phyloP scores from a whole-genome alignment of 2,113 vertebrate genomes.

The Centropus unirufus region DNA sequence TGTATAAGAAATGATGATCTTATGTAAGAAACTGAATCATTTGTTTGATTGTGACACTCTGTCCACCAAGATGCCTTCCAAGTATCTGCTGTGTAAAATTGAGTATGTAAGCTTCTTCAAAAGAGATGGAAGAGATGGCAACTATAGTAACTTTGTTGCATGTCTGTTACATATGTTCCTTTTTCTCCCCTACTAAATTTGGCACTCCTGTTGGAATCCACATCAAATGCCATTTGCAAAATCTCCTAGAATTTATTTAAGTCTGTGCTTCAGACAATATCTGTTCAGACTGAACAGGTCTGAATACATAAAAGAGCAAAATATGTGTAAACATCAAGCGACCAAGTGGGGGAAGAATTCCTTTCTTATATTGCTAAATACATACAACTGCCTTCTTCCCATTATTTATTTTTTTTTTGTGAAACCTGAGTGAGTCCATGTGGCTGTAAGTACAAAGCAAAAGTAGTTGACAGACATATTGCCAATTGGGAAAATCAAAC shows the following conservation, averaged over 20 bases:
- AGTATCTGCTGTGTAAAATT: background rate
- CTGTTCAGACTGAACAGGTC: background rate
- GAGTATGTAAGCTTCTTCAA: background rate
- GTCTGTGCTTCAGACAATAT: background rate
- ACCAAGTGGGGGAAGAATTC: background rate
- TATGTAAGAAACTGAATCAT: background rate
- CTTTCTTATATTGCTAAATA: background rate
- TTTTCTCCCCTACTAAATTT: background rate
- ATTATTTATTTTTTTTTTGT: background rate
- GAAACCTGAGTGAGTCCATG: background rate
- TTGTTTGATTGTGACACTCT: background rate
- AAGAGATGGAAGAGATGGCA: background rate
- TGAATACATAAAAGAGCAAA: background rate
- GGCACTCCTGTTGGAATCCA: background rate
- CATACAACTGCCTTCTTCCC: accelerated
- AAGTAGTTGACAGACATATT: background rate
- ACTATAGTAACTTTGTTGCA: background rate
- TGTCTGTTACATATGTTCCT: background rate
- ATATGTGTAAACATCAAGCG: background rate
- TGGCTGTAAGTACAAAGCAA: background rate
- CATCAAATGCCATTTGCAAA: background rate
- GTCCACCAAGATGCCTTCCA: background rate
- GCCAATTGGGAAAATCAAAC: background rate
- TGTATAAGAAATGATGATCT: background rate
- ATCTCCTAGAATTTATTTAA: background rate